Conservation (phyloP, 2,797 vertebrate genomes). For the Pangasius mekongensis region DNA sequence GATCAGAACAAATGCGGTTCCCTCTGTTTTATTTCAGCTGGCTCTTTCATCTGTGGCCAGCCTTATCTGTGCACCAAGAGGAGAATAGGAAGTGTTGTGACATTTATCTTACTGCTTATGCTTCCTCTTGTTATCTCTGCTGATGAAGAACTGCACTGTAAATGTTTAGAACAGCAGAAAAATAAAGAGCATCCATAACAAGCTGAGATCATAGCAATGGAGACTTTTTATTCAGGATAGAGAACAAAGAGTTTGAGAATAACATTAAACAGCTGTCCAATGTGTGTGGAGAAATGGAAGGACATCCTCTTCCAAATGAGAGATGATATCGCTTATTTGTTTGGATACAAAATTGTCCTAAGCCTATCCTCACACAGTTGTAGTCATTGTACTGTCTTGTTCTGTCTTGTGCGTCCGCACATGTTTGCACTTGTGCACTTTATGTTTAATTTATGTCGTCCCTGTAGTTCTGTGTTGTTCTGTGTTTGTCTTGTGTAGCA, state of each 20-base stretch:
- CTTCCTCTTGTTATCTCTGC: constrained; percentile 53
- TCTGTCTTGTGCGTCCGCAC: too few relatives aligned
- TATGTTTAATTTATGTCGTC: too few relatives aligned
- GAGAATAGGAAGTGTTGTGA: constrained; percentile 63
- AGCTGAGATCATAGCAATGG: constrained; percentile 5
- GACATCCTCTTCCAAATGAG: neutral
- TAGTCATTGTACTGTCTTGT: too few relatives aligned
- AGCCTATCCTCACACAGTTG: neutral
- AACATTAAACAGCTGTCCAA: constrained; percentile 36
- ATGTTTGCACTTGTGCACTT: too few relatives aligned
- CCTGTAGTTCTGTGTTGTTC: too few relatives aligned
- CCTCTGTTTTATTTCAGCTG: constrained; percentile 69
- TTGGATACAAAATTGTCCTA: constrained; percentile 15
- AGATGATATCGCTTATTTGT: constrained; percentile 27
- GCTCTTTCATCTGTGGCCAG: constrained; percentile 70
- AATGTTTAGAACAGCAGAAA: constrained; percentile 53
- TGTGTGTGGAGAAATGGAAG: neutral
- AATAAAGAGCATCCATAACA: constrained; percentile 46
- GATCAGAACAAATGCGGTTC: constrained; percentile 69
- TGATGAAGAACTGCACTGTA: constrained; percentile 47
- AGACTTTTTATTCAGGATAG: constrained; percentile 11
- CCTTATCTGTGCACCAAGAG: constrained; percentile 67
- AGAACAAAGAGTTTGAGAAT: constrained; percentile 21
- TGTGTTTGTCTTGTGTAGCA: too few relatives aligned
- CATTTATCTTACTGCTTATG: constrained; percentile 68